phyloP scores from a whole-genome alignment of 53 echinoderm and acorn worm genomes.

The Temnopleurus reevesii region DNA sequence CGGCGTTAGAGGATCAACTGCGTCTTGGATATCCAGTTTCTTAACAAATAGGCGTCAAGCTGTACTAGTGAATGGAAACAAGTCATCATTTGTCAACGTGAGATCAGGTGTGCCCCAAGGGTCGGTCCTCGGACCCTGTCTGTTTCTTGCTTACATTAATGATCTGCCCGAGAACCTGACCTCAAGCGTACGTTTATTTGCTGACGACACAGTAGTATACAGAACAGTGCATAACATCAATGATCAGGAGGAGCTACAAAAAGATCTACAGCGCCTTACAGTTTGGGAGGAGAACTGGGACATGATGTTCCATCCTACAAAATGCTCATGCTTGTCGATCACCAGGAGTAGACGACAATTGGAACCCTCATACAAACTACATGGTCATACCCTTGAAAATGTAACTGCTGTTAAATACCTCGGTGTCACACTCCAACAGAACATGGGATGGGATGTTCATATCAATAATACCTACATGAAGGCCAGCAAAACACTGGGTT shows the following conservation, averaged over 20 bases:
- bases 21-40: background rate
- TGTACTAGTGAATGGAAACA: background rate
- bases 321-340: background rate
- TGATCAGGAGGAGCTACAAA: background rate
- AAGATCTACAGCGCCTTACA: background rate
- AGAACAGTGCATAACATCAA: no score
- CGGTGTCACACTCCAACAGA: background rate
- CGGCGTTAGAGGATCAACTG: background rate
- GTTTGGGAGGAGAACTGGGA: background rate
- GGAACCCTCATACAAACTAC: background rate
- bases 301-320: background rate
- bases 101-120: conserved; percentile 5
- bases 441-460: background rate
- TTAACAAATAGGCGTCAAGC: background rate
- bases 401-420: background rate
- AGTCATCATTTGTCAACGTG: background rate
- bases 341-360: background rate
- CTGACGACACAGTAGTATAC: conserved; percentile 7
- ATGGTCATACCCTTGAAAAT: background rate
- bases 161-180: background rate
- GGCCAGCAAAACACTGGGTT: background rate
- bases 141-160: background rate
- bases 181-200: background rate
- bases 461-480: background rate
- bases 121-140: background rate